Evolutionary conservation across 2,797 vertebrate genomes (phyloP).

Genomic region (Odontamblyopus rebecca): DNA sequence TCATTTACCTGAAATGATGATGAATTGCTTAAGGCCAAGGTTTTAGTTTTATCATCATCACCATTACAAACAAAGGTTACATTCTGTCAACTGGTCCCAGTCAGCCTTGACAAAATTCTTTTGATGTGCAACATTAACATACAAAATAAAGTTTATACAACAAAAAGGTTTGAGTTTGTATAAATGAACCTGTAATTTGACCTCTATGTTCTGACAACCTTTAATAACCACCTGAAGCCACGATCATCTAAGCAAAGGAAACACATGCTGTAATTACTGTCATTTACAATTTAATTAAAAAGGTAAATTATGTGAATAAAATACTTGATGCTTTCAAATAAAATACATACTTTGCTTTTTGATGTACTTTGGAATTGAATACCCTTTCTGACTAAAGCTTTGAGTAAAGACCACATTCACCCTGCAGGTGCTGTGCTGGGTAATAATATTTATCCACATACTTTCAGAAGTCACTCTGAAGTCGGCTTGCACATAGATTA

Average conservation of each 20-base stretch:
- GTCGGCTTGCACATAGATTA: constrained; percentile 19
- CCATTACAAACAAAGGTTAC: background rate
- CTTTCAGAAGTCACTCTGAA: constrained; percentile 38
- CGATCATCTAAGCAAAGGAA: constrained; percentile 14
- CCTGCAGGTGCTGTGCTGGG: constrained; percentile 7
- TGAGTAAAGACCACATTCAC: constrained; percentile 12
- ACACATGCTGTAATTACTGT: constrained; percentile 21
- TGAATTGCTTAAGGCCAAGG: background rate
- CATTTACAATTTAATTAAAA: constrained; percentile 38
- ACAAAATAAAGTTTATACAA: background rate
- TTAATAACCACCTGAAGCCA: background rate
- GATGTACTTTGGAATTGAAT: constrained; percentile 49
- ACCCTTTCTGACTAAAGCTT: background rate
- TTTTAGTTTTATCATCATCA: background rate
- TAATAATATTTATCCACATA: constrained; percentile 18
- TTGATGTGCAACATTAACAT: background rate
- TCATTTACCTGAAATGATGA: background rate
- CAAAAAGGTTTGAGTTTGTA: background rate
- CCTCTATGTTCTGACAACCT: background rate
- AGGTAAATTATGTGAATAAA: constrained; percentile 29
- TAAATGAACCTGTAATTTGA: background rate
- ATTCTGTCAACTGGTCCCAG: constrained; percentile 11
- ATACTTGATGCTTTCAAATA: constrained; percentile 15
- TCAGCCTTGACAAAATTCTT: constrained; percentile 2
- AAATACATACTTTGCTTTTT: background rate